Evolutionary conservation across 2,797 vertebrate species (phyloP), one percentile per base, ranked within the genome.

Genomic region (Phyllotis vaccarum): DNA sequence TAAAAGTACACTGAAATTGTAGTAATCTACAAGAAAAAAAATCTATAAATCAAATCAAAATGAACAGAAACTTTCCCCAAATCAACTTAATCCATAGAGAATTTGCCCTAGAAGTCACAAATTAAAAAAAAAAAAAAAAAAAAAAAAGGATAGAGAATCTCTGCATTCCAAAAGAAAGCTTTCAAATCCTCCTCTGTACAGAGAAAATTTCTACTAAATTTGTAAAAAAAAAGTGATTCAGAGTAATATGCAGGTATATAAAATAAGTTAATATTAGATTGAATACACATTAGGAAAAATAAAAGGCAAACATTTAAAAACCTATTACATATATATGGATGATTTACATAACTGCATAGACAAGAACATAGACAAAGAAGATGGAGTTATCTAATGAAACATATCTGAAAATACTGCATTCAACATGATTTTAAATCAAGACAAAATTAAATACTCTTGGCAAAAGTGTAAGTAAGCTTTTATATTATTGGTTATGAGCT

Each of bases 61-160:
- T 43, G 14, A 43, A 31, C 1, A 13, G 52, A 83, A 14, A 0
- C 14, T 34, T 82, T 5, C 21, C 83, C 58, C 5, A 3, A 60
- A 78, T 81, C 40, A 92, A 16, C 7, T 16, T 29, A 29, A 60
- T 17, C n/a, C 6, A 62, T 5, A 3, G 70, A 43, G 3, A 83
- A 64, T 8, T 19, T 37, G 54, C 58, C 22, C 43, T 81, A 29
- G 6, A 60, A 34, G 6, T 14, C 22, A 58, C 6, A 37, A 58
- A 54, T 93, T 76, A 79, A 78, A 89, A 56, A 19, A 49, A 85
- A 2, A 40, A 88, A 68, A 89, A n/a, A 79, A 78, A 89, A 56
- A 19, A 49, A 85, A 2, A 40, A 88, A 68, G n/a, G n/a, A n/a
- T n/a, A 89, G 9, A 1, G 13, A 70, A 1, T 34, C 12, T 29